These are phyloP conservation scores for Drosophila tani DNA, from an alignment of 1,140 invertebrate genomes.

Conservation along the genomic window DNA sequence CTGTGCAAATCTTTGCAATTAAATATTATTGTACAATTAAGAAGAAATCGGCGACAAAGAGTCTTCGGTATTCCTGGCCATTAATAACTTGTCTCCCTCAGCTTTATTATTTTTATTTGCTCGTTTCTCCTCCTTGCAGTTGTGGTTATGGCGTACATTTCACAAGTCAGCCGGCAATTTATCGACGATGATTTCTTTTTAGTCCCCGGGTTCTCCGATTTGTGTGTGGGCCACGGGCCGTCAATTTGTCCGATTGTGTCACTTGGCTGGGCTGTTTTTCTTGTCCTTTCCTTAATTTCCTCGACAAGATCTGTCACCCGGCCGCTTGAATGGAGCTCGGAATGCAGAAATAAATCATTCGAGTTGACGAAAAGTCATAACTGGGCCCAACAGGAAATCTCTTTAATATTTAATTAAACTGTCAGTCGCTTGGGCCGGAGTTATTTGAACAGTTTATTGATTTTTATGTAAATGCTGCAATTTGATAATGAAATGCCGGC, in stretches of 20 bases:
- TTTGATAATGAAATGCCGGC: slow-evolving; percentile 31
- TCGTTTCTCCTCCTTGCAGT: background rate
- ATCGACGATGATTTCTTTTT: slow-evolving; percentile 65
- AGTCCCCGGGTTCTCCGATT: background rate
- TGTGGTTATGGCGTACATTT: slow-evolving; percentile 53
- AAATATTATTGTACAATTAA: slow-evolving; percentile 81
- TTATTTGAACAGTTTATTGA: slow-evolving; percentile 36
- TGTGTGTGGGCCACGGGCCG: slow-evolving; percentile 46
- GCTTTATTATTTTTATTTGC: slow-evolving; percentile 12
- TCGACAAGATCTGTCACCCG: slow-evolving; percentile 66
- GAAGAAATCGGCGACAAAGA: slow-evolving; percentile 69
- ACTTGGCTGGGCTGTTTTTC: slow-evolving; percentile 22
- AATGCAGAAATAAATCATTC: slow-evolving; percentile 35
- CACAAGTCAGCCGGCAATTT: slow-evolving; percentile 58
- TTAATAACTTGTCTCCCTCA: slow-evolving; percentile 50
- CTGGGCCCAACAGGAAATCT: slow-evolving; percentile 11
- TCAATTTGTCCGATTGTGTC: slow-evolving; percentile 69
- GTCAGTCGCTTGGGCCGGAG: slow-evolving; percentile 7
- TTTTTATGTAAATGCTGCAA: slow-evolving; percentile 44
- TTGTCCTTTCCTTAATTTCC: slow-evolving; percentile 57
- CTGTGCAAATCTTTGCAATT: slow-evolving; percentile 66
- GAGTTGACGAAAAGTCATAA: slow-evolving; percentile 22
- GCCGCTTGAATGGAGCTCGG: slow-evolving; percentile 25
- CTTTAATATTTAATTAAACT: slow-evolving; percentile 45
- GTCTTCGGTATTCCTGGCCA: slow-evolving; percentile 21